Base-by-base conservation (phyloP, 2,797 vertebrate species). In the Acipenser transmontanus region DNA sequence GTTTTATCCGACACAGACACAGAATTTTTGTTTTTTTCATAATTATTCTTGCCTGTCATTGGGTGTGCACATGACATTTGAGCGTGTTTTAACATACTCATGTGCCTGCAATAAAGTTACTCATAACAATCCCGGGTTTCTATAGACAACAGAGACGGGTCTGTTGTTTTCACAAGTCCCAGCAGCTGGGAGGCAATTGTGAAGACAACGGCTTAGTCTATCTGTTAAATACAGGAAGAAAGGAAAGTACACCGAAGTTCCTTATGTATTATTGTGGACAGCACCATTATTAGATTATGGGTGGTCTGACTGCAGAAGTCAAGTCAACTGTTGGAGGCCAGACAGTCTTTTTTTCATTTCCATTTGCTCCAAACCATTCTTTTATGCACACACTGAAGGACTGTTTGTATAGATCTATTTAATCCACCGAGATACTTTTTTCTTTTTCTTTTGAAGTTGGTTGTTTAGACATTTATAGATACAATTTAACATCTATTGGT, bases 101-200 rank as follows among this genome's bases (percentile, higher is more conserved):
- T 91, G 90, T 92, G 89, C 88, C 89, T 91, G 87, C 89, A 93
- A 91, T 93, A 92, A 93, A 94, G 88, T 88, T 77, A 83, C 83
- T 86, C 84, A 79, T 89, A 89, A 93, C 91, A 92, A 91, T 89
- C 85, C 81, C 66, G 82, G 87, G 93, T 91, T 93, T 91, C 91
- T 89, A 85, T 79, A 90, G 90, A 93, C 92, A 94, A 94, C 94
- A 97, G 91, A 94, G 89, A 81, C 72, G 86, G 80, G 89, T 92
- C 87, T 93, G 92, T 95, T 94, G 92, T 95, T 89, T 87, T 91
- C 82, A 77, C 78, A 74, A 87, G 88, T 84, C 87, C 82, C 81
- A 85, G 92, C 92, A 93, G 94, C 94, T 94, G 90, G 87, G 89
- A 93, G 89, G 89, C 91, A 89, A 91, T 84, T 87, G 88, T 84